These are phyloP conservation scores for Alligator mississippiensis DNA, from an alignment of 2,113 vertebrate genomes.

Conservation along the genomic window DNA sequence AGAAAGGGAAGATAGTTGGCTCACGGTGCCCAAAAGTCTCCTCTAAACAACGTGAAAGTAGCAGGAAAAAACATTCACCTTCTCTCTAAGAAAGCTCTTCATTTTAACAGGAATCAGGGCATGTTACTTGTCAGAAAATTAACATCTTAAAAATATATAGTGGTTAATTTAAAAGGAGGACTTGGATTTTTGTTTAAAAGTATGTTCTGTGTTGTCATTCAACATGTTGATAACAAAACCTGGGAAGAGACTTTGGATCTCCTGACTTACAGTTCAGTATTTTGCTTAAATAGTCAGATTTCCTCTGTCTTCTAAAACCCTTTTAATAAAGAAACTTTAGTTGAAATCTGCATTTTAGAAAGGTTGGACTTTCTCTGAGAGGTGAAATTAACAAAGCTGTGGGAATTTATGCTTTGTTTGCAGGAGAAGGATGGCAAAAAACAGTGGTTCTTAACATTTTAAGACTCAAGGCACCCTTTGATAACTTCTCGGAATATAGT, in stretches of 20 bases:
- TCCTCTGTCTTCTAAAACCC: neutral
- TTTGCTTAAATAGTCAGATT: neutral
- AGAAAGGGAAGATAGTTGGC: neutral
- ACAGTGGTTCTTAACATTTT: too few species aligned
- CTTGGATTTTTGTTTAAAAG: neutral
- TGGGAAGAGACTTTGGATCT: neutral
- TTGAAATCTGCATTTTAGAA: neutral
- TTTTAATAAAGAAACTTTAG: neutral
- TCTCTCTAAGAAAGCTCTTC: neutral
- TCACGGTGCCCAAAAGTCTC: neutral
- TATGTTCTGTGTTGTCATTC: neutral
- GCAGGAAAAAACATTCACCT: neutral
- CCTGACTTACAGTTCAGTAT: neutral
- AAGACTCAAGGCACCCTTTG: too few species aligned
- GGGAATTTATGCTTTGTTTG: neutral
- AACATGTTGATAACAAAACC: neutral
- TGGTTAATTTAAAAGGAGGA: neutral
- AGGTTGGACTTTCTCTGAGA: neutral
- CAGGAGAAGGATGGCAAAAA: neutral
- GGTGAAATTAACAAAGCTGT: neutral
- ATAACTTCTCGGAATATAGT: too few species aligned
- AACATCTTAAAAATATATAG: neutral
- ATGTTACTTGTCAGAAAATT: neutral
- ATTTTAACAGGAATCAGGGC: neutral
- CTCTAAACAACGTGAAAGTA: neutral